Evolutionary conservation across 2,113 vertebrate species (phyloP).

Genomic region (Redunca redunca): DNA sequence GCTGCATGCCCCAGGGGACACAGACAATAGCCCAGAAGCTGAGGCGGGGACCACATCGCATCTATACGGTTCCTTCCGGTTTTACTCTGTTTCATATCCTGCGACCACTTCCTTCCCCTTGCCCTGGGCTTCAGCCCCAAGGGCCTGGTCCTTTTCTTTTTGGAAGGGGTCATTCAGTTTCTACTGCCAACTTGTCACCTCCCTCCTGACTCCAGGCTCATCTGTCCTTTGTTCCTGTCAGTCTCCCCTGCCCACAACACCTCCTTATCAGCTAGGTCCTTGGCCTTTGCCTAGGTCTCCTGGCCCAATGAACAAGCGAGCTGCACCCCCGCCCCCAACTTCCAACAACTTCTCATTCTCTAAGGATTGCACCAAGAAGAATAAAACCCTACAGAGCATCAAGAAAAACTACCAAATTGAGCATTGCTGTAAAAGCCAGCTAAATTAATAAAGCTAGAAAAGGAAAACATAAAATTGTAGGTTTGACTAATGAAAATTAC

Average conservation of each 20-base stretch:
- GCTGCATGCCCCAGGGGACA: neutral
- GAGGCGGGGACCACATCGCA: neutral
- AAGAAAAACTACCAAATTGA: neutral
- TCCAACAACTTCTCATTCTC: neutral
- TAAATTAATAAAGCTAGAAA: neutral
- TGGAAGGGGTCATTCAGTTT: neutral
- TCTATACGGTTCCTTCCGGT: neutral
- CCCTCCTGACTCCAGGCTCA: neutral
- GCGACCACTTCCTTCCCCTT: neutral
- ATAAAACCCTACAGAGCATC: neutral
- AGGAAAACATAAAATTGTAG: neutral
- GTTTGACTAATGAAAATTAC: slow-evolving; percentile 23
- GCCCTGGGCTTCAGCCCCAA: neutral
- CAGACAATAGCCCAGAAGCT: neutral
- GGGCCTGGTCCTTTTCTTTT: neutral
- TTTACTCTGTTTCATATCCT: neutral
- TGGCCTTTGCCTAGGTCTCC: neutral
- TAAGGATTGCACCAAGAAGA: neutral
- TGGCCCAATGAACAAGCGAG: neutral
- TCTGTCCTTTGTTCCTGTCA: neutral
- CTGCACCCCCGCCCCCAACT: fast-evolving
- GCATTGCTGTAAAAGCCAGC: neutral
- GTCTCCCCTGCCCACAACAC: neutral
- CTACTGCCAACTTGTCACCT: neutral
- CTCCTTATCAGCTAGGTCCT: neutral